Conservation (phyloP, 1,140 invertebrate species). For the Temnothorax longispinosus region DNA sequence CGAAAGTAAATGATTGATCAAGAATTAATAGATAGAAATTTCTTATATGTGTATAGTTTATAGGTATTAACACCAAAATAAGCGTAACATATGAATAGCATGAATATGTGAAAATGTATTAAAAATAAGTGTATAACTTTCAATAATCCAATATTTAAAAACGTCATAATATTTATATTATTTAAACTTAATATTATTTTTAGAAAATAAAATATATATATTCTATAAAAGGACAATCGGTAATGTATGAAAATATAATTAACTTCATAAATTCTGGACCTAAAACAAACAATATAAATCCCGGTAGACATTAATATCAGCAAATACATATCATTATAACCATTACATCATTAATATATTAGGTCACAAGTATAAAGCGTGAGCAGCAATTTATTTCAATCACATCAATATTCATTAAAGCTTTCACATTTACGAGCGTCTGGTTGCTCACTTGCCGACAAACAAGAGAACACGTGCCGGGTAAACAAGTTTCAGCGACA, state of each 20-base stretch:
- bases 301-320: not conserved
- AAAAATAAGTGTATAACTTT: not conserved
- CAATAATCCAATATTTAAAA: not conserved
- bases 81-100: too few species aligned
- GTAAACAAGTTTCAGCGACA: not conserved
- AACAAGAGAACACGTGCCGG: not conserved
- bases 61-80: too few species aligned
- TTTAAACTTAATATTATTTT: not conserved
- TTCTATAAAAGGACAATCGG: not conserved
- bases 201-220: not conserved
- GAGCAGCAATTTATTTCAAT: conserved; percentile 35
- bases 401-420: conserved; percentile 16
- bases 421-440: not conserved
- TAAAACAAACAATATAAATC: not conserved
- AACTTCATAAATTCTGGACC: not conserved
- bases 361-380: not conserved
- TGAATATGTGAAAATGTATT: not conserved
- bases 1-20: not conserved
- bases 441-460: conserved; percentile 4
- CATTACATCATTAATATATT: conserved; percentile 15
- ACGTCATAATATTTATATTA: not conserved
- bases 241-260: not conserved
- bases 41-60: not conserved
- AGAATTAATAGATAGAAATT: not conserved
- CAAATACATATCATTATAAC: not conserved